Evolutionary conservation across 2,888 invertebrate genomes (phyloP), one percentile per base, ranked within the genome.

Genomic region (Hirtodrosophila cameraria): DNA sequence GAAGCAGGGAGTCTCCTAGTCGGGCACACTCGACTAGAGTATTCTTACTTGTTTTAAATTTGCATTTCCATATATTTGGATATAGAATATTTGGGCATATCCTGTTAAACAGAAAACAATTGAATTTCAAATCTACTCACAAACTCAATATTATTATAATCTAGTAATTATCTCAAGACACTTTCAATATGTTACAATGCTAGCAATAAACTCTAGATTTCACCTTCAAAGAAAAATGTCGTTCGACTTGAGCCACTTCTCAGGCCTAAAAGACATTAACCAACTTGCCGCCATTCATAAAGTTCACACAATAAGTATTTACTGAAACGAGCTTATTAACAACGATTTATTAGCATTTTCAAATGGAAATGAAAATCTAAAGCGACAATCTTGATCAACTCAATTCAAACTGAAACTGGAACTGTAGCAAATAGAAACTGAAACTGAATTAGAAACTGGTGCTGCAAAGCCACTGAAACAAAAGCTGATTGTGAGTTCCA

Each of bases 301-400:
- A 33, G 52, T 68, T 72, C 76, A 66, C 80, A 75, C 72, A 72
- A 60, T 68, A 46, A 52, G 46, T 69, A 69, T 79, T 62, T 52
- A 69, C 49, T 61, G 57, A 64, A 75, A 73, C 71, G 52, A 60
- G 57, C 78, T 78, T 78, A 81, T 78, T 75, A 65, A 68, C 38
- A 39, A 28, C 63, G 65, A 81, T 84, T 83, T 81, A 84, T 81
- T 65, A 67, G 42, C 69, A 69, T 69, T 74, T 68, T 68, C 39
- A 68, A 65, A 75, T 73, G 70, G 63, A 84, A 78, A 69, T 69
- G 39, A 59, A 73, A 78, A 85, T 82, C 81, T 72, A 66, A 63
- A 79, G 65, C 83, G 79, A 75, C 81, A 77, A 85, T 79, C 85
- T 75, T 50, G 63, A 76, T 72, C 60, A 49, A 57, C 53, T 43